phyloP scores from a whole-genome alignment of 2,888 invertebrate genomes.

The Parasteatoda lunata region DNA sequence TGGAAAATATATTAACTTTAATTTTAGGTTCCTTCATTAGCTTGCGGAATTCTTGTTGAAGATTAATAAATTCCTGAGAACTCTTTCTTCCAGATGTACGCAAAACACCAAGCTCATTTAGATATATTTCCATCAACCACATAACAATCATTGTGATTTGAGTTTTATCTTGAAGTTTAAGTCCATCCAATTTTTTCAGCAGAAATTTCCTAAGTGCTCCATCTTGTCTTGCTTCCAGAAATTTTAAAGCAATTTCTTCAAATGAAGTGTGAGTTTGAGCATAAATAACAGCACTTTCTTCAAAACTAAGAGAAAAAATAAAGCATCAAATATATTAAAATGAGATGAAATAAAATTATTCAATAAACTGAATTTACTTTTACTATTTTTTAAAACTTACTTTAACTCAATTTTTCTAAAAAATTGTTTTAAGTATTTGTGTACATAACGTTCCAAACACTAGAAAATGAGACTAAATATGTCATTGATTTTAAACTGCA shows the following conservation, averaged over 20 bases:
- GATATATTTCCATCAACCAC: slow-evolving; percentile 94
- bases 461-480: too few species aligned
- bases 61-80: slow-evolving; percentile 77
- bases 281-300: slow-evolving; percentile 88
- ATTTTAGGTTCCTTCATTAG: slow-evolving; percentile 84
- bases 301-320: slow-evolving; percentile 77
- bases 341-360: too few species aligned
- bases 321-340: too few species aligned
- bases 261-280: slow-evolving; percentile 94
- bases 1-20: slow-evolving; percentile 74
- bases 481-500: too few species aligned
- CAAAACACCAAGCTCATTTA: slow-evolving; percentile 89
- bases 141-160: slow-evolving; percentile 93
- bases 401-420: too few species aligned
- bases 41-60: slow-evolving; percentile 85
- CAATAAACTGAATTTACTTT: too few species aligned
- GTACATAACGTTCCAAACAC: too few species aligned
- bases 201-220: slow-evolving; percentile 91
- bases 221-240: slow-evolving; percentile 86
- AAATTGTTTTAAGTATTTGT: too few species aligned
- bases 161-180: slow-evolving; percentile 84
- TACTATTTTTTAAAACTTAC: too few species aligned
- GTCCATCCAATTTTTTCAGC: slow-evolving; percentile 84
- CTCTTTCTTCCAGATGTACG: slow-evolving; percentile 75
- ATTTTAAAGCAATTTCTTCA: slow-evolving; percentile 94